Evolutionary conservation across 2,113 vertebrate species (phyloP), one percentile per base, ranked within the genome.

Genomic region (Dolichotis patagonum): DNA sequence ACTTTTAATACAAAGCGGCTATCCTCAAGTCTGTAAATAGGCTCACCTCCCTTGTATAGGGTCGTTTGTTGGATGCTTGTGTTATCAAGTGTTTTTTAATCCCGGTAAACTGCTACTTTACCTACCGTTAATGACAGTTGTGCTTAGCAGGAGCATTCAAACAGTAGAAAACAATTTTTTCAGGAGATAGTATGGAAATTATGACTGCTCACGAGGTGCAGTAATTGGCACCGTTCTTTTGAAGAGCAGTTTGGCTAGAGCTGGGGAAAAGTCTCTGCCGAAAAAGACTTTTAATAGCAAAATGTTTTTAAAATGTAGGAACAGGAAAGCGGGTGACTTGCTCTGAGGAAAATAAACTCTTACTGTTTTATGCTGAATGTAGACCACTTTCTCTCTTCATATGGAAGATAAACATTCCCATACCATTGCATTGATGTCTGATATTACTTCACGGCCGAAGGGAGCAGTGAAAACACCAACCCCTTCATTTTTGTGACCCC

Each of bases 1-100:
- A 95, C 88, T 96, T 97, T 95, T 97, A 93, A 75, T 95, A 86
- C 73, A 38, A 56, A 94, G 92, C 94, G 84, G 85, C 95, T 97
- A 96, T 97, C 88, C 10, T 83, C 84, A 81, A 82, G 43, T 95
- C 69, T 97, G 96, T 97, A 96, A 98, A 96, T 96, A 98, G 78
- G 91, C 92, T 86, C 92, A 82, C 93, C 96, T 98, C 1, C 90
- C 93, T 54, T 84, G 95, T 98, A 95, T 41, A 43, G 43, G 26
- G 7, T 28, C 43, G 78, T 63, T 98, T 97, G 96, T 96, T 98
- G 97, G 96, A 78, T 97, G 96, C 67, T 85, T 63, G 90, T 75
- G 94, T 97, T 96, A 56, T 86, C 41, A 84, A 62, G 92, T 41
- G 28, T 96, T 83, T 97, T 96, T 98, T 98, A 96, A 97, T 88